A percentile compares a stretch with the other conserved stretches of the same genome.
Evolutionary conservation across 2,113 vertebrate species (phyloP).

Genomic region (Thunnus maccoyii): DNA sequence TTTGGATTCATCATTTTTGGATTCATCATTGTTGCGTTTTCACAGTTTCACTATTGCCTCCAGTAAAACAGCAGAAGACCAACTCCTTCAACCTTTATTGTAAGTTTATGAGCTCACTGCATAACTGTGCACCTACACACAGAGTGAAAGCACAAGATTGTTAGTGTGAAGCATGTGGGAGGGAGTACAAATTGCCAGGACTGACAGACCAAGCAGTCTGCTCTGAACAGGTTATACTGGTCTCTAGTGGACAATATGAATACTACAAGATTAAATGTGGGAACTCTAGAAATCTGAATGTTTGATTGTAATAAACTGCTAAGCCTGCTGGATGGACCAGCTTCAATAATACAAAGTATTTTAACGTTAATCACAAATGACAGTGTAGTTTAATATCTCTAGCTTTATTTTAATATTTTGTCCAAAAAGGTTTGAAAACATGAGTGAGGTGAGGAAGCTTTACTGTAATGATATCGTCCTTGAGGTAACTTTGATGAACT

Average conservation of each 20-base stretch:
- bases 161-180: no score
- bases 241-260: constrained; percentile 53
- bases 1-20: no score
- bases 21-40: no score
- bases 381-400: neutral
- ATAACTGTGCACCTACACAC: no score
- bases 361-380: neutral
- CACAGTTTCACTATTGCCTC: no score
- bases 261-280: neutral
- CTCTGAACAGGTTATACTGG: constrained; percentile 21
- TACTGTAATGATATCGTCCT: neutral
- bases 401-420: constrained; percentile 11
- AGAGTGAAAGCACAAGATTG: neutral
- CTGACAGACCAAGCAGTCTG: no score
- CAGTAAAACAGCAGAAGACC: no score
- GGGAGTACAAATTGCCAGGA: neutral
- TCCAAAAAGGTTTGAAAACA: constrained; percentile 19
- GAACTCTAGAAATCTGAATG: neutral
- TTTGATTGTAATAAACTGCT: neutral
- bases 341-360: neutral
- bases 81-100: neutral
- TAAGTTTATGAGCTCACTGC: no score
- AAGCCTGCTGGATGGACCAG: neutral
- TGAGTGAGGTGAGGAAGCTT: constrained; percentile 7
- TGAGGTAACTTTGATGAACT: constrained; percentile 29